A percentile compares a stretch with the other conserved stretches of the same genome.
Conservation (phyloP, 1,140 invertebrate species). For the Trachymyrmex septentrionalis region DNA sequence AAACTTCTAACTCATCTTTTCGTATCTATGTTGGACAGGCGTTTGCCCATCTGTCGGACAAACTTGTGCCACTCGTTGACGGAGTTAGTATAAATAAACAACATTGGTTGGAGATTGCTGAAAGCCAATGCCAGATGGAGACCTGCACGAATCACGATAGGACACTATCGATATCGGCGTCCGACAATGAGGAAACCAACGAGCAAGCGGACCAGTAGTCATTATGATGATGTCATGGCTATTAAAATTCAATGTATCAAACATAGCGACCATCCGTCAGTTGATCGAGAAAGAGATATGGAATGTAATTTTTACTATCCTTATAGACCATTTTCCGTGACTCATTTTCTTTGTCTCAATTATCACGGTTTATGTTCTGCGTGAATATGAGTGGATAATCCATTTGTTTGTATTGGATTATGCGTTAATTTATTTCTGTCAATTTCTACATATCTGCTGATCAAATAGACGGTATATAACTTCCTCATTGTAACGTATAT, state of each 20-base stretch:
- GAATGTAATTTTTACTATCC: constrained; percentile 4
- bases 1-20: neutral
- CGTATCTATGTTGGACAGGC: constrained; percentile 88
- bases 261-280: neutral
- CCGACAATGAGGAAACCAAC: constrained; percentile 75
- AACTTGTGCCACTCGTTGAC: constrained; percentile 93
- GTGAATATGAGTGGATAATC: neutral
- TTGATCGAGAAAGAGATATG: constrained; percentile 36
- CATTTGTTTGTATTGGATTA: neutral
- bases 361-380: constrained; percentile 13
- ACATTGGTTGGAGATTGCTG: constrained; percentile 93
- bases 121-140: constrained; percentile 79
- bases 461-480: constrained; percentile 40
- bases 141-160: constrained; percentile 84
- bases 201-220: constrained; percentile 78
- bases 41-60: constrained; percentile 92
- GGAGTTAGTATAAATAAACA: constrained; percentile 94
- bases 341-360: constrained; percentile 22
- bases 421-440: constrained; percentile 15
- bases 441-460: constrained; percentile 54
- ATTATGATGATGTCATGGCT: constrained; percentile 46
- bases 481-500: constrained; percentile 19
- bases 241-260: constrained; percentile 27
- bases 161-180: constrained; percentile 71
- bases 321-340: neutral